These are phyloP conservation scores for Blennius ocellaris DNA, from an alignment of 2,113 vertebrate genomes.

Conservation along the genomic window DNA sequence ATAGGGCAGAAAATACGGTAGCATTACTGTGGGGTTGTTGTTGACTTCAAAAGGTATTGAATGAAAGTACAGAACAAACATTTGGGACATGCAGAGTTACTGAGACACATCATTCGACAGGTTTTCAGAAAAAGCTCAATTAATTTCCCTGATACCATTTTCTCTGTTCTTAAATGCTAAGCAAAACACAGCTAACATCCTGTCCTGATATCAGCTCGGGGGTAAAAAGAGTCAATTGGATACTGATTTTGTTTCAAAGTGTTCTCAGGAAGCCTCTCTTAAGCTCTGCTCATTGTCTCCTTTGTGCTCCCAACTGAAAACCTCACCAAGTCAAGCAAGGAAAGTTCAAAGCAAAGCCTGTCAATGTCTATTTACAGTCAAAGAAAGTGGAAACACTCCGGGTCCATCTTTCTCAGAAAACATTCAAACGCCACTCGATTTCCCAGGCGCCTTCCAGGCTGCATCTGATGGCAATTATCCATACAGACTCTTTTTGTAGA, in stretches of 20 bases:
- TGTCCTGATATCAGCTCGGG: slow-evolving; percentile 51
- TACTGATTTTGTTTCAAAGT: slow-evolving; percentile 65
- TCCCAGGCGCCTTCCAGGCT: slow-evolving; percentile 37
- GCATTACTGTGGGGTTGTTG: too few relatives aligned
- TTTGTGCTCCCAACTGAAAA: slow-evolving; percentile 66
- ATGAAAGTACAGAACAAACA: too few relatives aligned
- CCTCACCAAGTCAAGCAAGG: slow-evolving; percentile 54
- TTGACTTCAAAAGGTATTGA: too few relatives aligned
- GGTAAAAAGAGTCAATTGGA: slow-evolving; percentile 55
- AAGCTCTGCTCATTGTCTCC: slow-evolving; percentile 46
- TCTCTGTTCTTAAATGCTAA: slow-evolving; percentile 12
- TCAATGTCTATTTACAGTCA: slow-evolving; percentile 58
- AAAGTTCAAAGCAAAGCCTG: slow-evolving; percentile 60
- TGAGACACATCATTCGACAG: too few relatives aligned
- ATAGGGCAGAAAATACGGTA: too few relatives aligned
- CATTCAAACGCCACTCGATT: slow-evolving; percentile 39
- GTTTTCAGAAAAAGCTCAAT: slow-evolving; percentile 3
- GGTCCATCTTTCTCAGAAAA: slow-evolving; percentile 41
- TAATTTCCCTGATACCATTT: neutral
- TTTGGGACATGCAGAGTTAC: too few relatives aligned
- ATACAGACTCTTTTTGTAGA: slow-evolving; percentile 21
- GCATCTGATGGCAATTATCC: slow-evolving; percentile 26
- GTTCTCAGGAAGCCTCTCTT: slow-evolving; percentile 57
- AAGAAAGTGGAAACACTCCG: slow-evolving; percentile 39
- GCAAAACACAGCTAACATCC: slow-evolving; percentile 42